Conservation (phyloP, 2,113 vertebrate species). For the Ellobius talpinus region DNA sequence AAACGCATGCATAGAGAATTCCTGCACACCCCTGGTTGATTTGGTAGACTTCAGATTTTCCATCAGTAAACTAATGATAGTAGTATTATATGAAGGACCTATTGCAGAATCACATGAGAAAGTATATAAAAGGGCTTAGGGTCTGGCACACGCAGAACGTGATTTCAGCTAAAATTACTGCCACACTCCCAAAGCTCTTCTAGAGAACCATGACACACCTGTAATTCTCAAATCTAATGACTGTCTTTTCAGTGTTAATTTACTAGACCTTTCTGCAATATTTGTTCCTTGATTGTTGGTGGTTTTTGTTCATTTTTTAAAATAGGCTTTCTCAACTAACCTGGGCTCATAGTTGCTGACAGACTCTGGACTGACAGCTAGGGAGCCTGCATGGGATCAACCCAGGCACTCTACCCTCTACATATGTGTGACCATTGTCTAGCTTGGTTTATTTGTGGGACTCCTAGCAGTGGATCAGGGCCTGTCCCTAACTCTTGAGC, state of each 20-base stretch:
- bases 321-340: background rate
- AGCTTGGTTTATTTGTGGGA: too few relatives aligned
- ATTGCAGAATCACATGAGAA: background rate
- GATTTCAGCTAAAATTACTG: background rate
- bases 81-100: background rate
- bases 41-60: background rate
- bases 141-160: background rate
- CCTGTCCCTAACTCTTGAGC: too few relatives aligned
- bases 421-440: too few relatives aligned
- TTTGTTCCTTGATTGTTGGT: background rate
- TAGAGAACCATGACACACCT: background rate
- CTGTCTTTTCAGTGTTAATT: background rate
- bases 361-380: too few relatives aligned
- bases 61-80: background rate
- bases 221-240: background rate
- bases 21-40: background rate
- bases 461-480: too few relatives aligned
- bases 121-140: background rate
- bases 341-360: too few relatives aligned
- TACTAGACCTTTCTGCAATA: background rate
- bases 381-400: too few relatives aligned
- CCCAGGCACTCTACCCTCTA: too few relatives aligned
- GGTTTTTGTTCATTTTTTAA: background rate
- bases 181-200: background rate
- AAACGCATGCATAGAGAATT: background rate